Evolutionary conservation across 2,888 invertebrate species (phyloP), one percentile per base, ranked within the genome.

Genomic region (Zelleria hepariella): DNA sequence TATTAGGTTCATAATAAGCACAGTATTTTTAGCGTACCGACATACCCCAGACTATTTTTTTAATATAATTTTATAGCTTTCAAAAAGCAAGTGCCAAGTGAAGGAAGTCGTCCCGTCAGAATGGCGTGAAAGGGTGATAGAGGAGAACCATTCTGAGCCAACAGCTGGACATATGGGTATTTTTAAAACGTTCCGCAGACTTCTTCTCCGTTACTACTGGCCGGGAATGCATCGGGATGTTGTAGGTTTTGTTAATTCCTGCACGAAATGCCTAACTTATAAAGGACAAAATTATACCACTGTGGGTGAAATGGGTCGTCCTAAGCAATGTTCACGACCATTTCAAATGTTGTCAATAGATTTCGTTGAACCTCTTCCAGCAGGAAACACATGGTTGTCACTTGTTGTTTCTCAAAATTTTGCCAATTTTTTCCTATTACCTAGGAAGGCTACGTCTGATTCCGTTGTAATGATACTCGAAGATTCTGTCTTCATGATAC

Each of bases 331-430:
- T 55, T 64, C 23, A 32, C 55, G 64, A 23, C 72, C 67, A 23
- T 70, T 66, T 59, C 69, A 65, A 58, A 63, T 27, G 21, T 48
- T 66, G 4, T 63, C 63, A 0, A 58, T 68, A 0, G 68, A 70
- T 58, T 21, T 70, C 0, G 59, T 69, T 1, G 68, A 71, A 18
- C 65, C 67, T 5, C 15, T 70, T 2, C 68, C 69, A 61, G 66
- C 47, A 42, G 2, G 2, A 65, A 61, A 26, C 56, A 67, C 0
- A 59, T 68, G 0, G 68, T 67, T 0, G 47, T 66, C 0, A 64
- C 61, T 0, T 67, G 67, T 54, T 67, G 66, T 32, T 68, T 67
- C 42, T 62, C 63, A 2, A 65, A 68, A 60, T 70, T 62, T 42
- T 67, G 63, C 18, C 10, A 63, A 0, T 5, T 65, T 0, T 67